Conservation (phyloP, 23 tunicate genomes). For the Clavelina lepadiformis region DNA sequence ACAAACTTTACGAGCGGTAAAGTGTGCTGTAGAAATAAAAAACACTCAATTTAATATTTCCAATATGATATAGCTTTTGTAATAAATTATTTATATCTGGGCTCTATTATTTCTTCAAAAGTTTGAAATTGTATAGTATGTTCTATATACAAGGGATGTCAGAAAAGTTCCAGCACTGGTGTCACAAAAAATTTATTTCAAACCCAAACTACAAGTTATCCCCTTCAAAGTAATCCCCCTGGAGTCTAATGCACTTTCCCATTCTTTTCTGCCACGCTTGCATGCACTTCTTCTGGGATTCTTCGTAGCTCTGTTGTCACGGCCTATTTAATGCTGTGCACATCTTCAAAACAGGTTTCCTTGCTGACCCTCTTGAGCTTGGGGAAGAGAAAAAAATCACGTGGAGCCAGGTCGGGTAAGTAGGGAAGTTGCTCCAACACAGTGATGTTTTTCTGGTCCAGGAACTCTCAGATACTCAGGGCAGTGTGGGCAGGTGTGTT, state of each 20-base stretch:
- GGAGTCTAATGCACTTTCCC: not conserved
- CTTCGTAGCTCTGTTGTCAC: conserved; percentile 5
- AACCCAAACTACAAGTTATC: conserved; percentile 1
- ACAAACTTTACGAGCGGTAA: too few relatives aligned
- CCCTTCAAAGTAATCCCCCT: conserved; percentile 7
- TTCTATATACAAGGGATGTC: not conserved
- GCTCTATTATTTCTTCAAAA: too few relatives aligned
- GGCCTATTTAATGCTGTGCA: not conserved
- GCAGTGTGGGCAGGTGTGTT: conserved; percentile 1
- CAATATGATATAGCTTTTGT: too few relatives aligned
- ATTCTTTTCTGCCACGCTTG: conserved; percentile 5
- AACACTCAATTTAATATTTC: too few relatives aligned
- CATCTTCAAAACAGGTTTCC: not conserved
- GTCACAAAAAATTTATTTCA: not conserved
- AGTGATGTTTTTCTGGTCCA: conserved; percentile 3
- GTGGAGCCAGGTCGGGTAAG: conserved; percentile 2
- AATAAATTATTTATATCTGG: too few relatives aligned
- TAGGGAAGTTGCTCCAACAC: too few relatives aligned
- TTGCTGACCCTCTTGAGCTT: conserved; percentile 1
- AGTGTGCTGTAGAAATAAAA: too few relatives aligned
- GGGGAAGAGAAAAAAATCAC: conserved; percentile 5
- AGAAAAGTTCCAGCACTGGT: conserved; percentile 5
- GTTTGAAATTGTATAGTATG: too few relatives aligned
- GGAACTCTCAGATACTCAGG: conserved; percentile 1
- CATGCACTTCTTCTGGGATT: not conserved